These are phyloP conservation scores for Cynocephalus volans DNA, from an alignment of 2,113 vertebrate species.

Conservation along the genomic window DNA sequence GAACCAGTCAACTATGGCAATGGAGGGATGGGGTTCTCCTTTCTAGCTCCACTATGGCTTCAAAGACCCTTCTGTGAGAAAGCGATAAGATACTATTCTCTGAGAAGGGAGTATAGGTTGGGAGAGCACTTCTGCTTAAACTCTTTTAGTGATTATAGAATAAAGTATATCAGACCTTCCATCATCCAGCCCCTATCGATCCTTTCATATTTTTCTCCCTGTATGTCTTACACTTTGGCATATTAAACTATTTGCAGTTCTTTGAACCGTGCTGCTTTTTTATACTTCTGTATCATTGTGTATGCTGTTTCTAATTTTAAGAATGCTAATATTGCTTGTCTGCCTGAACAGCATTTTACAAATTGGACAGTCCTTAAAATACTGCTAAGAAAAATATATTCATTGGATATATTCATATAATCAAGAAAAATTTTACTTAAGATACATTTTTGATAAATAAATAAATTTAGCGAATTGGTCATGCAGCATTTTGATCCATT, in stretches of 20 bases:
- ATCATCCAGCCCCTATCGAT: neutral
- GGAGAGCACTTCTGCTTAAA: neutral
- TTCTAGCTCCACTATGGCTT: neutral
- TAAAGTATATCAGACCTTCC: neutral
- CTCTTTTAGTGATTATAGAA: neutral
- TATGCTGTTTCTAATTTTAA: slow-evolving; percentile 24
- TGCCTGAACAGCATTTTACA: slow-evolving; percentile 26
- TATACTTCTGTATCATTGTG: neutral
- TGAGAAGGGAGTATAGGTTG: neutral
- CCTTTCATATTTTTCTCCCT: slow-evolving; percentile 35
- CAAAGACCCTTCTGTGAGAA: neutral
- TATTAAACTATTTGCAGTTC: slow-evolving; percentile 44
- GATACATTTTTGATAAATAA: slow-evolving; percentile 44
- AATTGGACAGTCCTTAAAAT: neutral
- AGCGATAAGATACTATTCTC: neutral
- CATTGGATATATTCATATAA: slow-evolving; percentile 8
- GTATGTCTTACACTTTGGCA: neutral
- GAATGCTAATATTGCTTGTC: neutral
- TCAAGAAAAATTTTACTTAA: neutral
- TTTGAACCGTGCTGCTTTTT: neutral
- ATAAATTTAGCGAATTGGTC: slow-evolving; percentile 13
- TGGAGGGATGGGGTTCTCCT: neutral
- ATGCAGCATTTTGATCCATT: slow-evolving; percentile 17
- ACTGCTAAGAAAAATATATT: neutral
- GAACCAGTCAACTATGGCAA: neutral